phyloP scores from a whole-genome alignment of 2,113 vertebrate species.

The Eretmochelys imbricata region DNA sequence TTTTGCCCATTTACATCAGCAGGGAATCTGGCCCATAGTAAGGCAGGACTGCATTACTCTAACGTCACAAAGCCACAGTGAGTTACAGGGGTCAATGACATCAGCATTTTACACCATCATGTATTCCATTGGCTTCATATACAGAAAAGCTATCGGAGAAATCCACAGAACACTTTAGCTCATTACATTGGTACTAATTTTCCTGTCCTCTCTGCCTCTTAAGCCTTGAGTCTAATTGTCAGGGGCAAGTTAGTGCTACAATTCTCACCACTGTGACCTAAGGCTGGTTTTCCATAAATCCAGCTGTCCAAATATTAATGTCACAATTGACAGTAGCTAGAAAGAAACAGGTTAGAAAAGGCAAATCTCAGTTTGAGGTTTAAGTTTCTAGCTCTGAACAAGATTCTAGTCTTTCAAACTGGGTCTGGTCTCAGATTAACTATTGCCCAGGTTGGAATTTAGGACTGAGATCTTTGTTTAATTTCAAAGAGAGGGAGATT shows the following conservation, averaged over 20 bases:
- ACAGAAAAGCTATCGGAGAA: background rate
- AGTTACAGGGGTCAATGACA: background rate
- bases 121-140: background rate
- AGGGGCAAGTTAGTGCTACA: background rate
- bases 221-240: background rate
- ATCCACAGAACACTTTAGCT: background rate
- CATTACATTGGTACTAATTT: background rate
- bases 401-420: constrained; percentile 30
- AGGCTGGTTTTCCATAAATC: constrained; percentile 4
- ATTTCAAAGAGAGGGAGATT: constrained; percentile 14
- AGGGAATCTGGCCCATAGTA: background rate
- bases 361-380: background rate
- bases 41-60: background rate
- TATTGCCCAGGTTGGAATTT: constrained; percentile 18
- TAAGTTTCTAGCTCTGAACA: background rate
- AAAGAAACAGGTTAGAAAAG: constrained; percentile 48
- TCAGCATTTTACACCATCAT: too few species aligned
- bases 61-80: background rate
- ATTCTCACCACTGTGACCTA: background rate
- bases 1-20: background rate
- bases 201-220: background rate
- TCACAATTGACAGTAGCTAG: constrained; percentile 8
- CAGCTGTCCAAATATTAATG: background rate
- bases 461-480: background rate
- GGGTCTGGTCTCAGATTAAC: background rate